These are phyloP conservation scores for Brachionus manjavacas DNA, from an alignment of 1,140 invertebrate species.

Conservation along the genomic window DNA sequence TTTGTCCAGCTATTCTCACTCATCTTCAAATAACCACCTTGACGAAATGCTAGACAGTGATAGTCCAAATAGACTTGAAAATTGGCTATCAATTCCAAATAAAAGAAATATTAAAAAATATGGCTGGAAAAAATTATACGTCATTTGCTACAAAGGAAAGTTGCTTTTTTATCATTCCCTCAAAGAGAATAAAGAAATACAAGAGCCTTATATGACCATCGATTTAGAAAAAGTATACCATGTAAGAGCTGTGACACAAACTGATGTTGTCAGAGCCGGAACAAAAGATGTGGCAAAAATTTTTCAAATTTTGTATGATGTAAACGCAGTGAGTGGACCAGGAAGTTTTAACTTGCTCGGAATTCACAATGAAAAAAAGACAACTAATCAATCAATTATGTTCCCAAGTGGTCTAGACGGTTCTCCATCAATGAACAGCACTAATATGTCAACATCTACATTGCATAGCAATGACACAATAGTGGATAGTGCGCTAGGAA, in stretches of 20 bases:
- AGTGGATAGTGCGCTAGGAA: background rate
- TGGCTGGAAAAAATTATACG: slow-evolving; percentile 93
- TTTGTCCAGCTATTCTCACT: slow-evolving; percentile 12
- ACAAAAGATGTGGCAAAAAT: slow-evolving; percentile 97
- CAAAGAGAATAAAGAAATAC: slow-evolving; percentile 79
- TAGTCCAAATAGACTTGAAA: slow-evolving; percentile 73
- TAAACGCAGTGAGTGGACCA: slow-evolving; percentile 47
- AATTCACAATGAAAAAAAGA: background rate
- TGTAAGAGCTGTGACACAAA: slow-evolving; percentile 92
- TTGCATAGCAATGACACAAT: slow-evolving; percentile 28
- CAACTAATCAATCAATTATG: slow-evolving; percentile 16
- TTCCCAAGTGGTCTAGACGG: background rate
- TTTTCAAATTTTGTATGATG: slow-evolving; percentile 64
- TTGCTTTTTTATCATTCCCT: slow-evolving; percentile 96
- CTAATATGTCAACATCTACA: background rate
- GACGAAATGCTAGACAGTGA: slow-evolving; percentile 3
- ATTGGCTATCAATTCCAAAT: slow-evolving; percentile 88
- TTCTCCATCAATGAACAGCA: slow-evolving; percentile 33
- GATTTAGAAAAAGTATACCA: slow-evolving; percentile 98
- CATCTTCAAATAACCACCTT: background rate
- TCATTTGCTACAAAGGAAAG: slow-evolving; percentile 90
- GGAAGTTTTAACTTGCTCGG: slow-evolving; percentile 26
- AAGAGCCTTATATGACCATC: slow-evolving; percentile 85
- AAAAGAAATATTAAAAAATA: slow-evolving; percentile 90
- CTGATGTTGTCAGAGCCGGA: slow-evolving; percentile 94